phyloP scores from a whole-genome alignment of 2,113 vertebrate genomes.

The Prietella phreatophila region DNA sequence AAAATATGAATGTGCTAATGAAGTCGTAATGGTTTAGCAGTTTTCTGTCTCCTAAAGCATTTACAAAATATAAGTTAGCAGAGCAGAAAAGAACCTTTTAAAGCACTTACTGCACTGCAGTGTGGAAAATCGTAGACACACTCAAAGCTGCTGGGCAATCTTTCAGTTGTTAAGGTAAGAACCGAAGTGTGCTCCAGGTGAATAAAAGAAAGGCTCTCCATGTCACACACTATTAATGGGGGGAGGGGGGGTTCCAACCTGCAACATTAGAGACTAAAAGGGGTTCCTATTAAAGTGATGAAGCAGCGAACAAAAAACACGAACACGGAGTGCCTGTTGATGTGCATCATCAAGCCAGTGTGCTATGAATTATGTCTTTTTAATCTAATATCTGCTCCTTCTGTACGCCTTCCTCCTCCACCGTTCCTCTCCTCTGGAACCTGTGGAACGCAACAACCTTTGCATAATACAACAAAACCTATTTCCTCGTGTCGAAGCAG shows the following conservation, averaged over 20 bases:
- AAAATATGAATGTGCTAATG: neutral
- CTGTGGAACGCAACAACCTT: conserved; percentile 58
- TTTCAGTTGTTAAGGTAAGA: conserved; percentile 41
- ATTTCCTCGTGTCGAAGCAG: conserved; percentile 63
- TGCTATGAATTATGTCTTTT: conserved; percentile 26
- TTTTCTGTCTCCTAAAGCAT: neutral
- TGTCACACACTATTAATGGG: conserved; percentile 30
- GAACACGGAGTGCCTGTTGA: conserved; percentile 24
- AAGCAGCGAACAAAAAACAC: neutral
- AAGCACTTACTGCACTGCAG: conserved; percentile 19
- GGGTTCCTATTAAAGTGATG: conserved; percentile 29
- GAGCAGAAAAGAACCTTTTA: neutral
- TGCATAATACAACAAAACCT: conserved; percentile 70
- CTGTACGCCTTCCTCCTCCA: neutral
- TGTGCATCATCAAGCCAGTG: conserved; percentile 31
- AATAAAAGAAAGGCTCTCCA: conserved; percentile 44
- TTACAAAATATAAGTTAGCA: neutral
- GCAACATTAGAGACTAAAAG: conserved; percentile 31
- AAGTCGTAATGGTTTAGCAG: neutral
- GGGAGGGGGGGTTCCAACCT: conserved; percentile 16
- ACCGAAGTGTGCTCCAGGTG: conserved; percentile 32
- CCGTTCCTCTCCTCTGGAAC: conserved; percentile 39
- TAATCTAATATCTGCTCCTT: conserved; percentile 49
- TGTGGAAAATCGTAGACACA: conserved; percentile 10
- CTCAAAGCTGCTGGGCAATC: conserved; percentile 7